phyloP scores from a whole-genome alignment of 2,113 vertebrate species.

The Anser brachyrhynchus region DNA sequence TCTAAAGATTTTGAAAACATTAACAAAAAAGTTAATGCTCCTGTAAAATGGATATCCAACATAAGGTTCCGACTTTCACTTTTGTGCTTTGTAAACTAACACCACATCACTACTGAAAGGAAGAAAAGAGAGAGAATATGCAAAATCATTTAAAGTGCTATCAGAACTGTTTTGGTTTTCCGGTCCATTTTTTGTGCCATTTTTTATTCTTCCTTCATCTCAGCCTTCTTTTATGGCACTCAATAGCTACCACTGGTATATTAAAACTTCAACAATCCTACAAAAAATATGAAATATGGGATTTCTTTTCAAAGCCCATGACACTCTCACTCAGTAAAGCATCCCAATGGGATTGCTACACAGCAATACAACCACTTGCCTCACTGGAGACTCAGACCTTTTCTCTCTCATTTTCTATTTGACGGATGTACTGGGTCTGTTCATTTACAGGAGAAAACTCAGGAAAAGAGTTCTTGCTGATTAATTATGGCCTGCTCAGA shows the following conservation, averaged over 20 bases:
- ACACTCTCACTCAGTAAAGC: neutral
- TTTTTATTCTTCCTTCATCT: neutral
- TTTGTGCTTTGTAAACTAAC: neutral
- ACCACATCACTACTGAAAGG: neutral
- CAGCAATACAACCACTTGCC: neutral
- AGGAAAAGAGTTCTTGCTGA: constrained; percentile 24
- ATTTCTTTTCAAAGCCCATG: neutral
- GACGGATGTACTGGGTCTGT: constrained; percentile 2
- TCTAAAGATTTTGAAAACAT: neutral
- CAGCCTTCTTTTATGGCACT: neutral
- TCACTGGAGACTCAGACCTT: neutral
- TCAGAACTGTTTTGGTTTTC: neutral
- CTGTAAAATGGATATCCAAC: neutral
- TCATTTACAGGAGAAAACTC: constrained; percentile 9
- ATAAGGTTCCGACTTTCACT: neutral
- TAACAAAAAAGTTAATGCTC: neutral
- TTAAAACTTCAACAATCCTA: neutral
- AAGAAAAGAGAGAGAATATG: neutral
- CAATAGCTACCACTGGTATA: neutral
- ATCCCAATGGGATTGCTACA: neutral
- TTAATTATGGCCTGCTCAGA: constrained; percentile 43
- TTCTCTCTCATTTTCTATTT: neutral
- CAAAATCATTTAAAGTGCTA: neutral
- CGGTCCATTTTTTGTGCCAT: neutral
- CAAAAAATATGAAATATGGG: neutral